These are phyloP conservation scores for Microcebus tavaratra DNA, from an alignment of 2,113 vertebrate genomes.

Conservation along the genomic window DNA sequence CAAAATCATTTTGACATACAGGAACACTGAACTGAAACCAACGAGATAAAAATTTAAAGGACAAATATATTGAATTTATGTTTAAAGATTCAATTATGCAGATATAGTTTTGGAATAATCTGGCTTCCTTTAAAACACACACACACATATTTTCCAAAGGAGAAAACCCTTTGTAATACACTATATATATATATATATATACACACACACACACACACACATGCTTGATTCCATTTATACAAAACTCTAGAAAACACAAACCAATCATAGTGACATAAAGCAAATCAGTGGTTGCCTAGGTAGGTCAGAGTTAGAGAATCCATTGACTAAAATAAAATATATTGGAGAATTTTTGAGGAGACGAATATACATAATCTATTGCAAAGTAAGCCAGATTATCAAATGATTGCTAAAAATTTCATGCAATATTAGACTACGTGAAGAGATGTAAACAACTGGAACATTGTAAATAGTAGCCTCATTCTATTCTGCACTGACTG, in stretches of 20 bases:
- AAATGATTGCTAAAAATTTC: not conserved
- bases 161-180: not conserved
- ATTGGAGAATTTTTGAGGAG: not conserved
- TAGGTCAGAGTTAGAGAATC: not conserved
- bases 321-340: not conserved
- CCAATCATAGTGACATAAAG: not conserved
- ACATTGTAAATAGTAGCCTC: not conserved
- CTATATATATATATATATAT: not conserved
- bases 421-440: not conserved
- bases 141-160: not conserved
- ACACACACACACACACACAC: too few species aligned
- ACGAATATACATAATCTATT: not conserved
- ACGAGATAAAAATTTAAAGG: slow-evolving; percentile 4
- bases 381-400: not conserved
- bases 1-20: slow-evolving; percentile 28
- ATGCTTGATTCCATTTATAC: not conserved
- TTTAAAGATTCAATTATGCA: slow-evolving; percentile 2
- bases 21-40: slow-evolving; percentile 17
- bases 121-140: not conserved
- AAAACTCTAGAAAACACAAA: slow-evolving; percentile 12
- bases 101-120: not conserved
- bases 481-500: not conserved
- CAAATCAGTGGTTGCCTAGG: not conserved
- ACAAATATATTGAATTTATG: slow-evolving; percentile 9
- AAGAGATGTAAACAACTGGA: not conserved